Evolutionary conservation across 2,888 invertebrate genomes (phyloP), one percentile per base, ranked within the genome.

Genomic region (Caenorhabditis sinica): DNA sequence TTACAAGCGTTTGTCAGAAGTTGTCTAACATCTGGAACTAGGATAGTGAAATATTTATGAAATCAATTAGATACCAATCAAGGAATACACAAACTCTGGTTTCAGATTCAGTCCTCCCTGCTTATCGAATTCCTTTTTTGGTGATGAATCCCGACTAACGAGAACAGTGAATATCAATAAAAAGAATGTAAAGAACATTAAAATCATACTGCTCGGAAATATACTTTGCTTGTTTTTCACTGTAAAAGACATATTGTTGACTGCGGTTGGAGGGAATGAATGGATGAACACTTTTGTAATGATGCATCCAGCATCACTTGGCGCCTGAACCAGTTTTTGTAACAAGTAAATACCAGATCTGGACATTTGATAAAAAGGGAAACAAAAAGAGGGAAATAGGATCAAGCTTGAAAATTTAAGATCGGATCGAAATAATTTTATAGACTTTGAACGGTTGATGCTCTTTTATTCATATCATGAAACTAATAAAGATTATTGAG

Each of bases 311-410:
- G 43, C 61, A 36, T 61, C 30, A 28, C 6, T 40, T 28, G 25
- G 11, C n/a, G 56, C 30, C 17, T 36, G 36, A 69, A 77, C 77
- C 53, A 63, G 77, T 77, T 71, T 49, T 58, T 58, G 43, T 49
- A 33, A 49, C 69, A 49, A 80, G 72, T 80, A 65, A 71, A 72
- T 45, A 72, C 79, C 65, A 72, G 80, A 72, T 72, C 65, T 80
- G 65, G n/a, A 53, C 40, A 53, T 6, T 25, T 40, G 75, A 65
- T 66, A 49, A 23, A 49, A 28, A 61, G 53, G 68, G 23, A 65
- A 30, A 8, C n/a, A 49, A 30, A 5, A 23, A 43, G 28, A 65
- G 1, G 2, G 13, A 28, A 11, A n/a, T 15, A 65, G 40, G n/a
- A n/a, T n/a, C n/a, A n/a, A n/a, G 23, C 40, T 45, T 11, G 40